A percentile compares a stretch with the other conserved stretches of the same genome.
These are phyloP conservation scores for Chondrosia reniformis DNA, from an alignment of 37 sponge, comb jelly and placozoan genomes.

Conservation along the genomic window DNA sequence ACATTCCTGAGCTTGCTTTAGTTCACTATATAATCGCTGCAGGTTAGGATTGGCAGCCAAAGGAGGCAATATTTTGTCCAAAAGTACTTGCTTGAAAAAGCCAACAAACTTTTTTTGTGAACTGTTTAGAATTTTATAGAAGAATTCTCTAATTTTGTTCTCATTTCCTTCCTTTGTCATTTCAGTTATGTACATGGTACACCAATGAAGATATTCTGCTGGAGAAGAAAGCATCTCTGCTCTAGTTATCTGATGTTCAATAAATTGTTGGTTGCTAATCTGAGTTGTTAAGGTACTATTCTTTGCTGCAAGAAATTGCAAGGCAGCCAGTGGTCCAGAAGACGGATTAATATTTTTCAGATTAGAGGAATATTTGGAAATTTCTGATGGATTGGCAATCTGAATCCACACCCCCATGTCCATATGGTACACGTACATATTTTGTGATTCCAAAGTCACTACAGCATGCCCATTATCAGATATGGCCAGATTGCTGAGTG, in stretches of 20 bases:
- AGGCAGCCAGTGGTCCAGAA: constrained; percentile 3
- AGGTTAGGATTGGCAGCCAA: constrained; percentile 55
- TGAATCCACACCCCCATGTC: constrained; percentile 56
- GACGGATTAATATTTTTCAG: no score
- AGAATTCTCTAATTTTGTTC: constrained; percentile 53
- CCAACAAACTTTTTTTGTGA: constrained; percentile 25
- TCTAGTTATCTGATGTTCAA: constrained; percentile 62
- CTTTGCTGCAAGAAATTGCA: neutral
- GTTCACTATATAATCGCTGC: constrained; percentile 73
- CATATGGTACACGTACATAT: constrained; percentile 25
- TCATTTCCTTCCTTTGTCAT: constrained; percentile 53
- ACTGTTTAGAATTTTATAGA: constrained; percentile 28
- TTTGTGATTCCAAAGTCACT: neutral
- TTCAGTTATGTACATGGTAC: constrained; percentile 47
- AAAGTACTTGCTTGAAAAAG: constrained; percentile 26
- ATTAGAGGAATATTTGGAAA: neutral
- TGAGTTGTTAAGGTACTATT: neutral
- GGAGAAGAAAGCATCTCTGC: constrained; percentile 36
- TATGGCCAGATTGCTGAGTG: constrained; percentile 1
- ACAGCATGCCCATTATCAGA: constrained; percentile 43
- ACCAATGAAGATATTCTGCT: constrained; percentile 70
- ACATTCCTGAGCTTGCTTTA: constrained; percentile 51
- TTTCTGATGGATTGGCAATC: constrained; percentile 17
- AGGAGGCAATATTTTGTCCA: constrained; percentile 41
- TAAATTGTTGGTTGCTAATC: constrained; percentile 8